Evolutionary conservation across 2,797 vertebrate species (phyloP), one percentile per base, ranked within the genome.

Genomic region (Phrynocephalus guinanensis): DNA sequence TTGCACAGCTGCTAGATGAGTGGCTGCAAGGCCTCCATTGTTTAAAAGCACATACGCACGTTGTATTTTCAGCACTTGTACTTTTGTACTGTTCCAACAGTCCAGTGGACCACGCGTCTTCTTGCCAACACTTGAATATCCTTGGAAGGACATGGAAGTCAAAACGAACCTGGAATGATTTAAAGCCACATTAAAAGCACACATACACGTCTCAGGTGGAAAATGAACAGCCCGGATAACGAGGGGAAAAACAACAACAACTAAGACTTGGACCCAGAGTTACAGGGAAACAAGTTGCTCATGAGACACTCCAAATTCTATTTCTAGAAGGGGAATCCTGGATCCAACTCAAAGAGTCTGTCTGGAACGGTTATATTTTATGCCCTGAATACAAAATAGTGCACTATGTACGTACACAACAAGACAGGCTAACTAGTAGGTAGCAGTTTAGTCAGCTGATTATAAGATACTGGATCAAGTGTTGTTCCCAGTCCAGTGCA

Each of bases 111-210:
- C 87, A 94, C 80, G 88, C 79, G 92, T 94, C 93, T 96, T 95
- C 95, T 92, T 91, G 90, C 84, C 90, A 82, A 90, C 91, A 91
- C 86, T 95, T 76, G 87, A 8, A 80, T 94, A 91, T 7, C 92
- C 91, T 94, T 94, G 95, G 94, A 95, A 44, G 95, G 91, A 95
- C 85, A 94, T 68, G 87, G 90, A 95, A 96, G 93, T 94, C 96
- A 94, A 95, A 95, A 95, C 90, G 92, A 91, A 97, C 96, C 96
- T 97, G 96, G 96, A 97, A 97, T 85, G 95, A 84, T 94, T 96
- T 83, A 96, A 95, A 96, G 90, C 66, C 56, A 82, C 7, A 93
- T 97, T 96, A 96, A 92, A 96, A 95, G 87, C 72, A 90, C 72
- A 92, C 80, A 70, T 78, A 56, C 87, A 88, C 33, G 89, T 72